A percentile compares a stretch with the other conserved stretches of the same genome.
Conservation (phyloP, 2,888 invertebrate species). For the Catonia carolina region DNA sequence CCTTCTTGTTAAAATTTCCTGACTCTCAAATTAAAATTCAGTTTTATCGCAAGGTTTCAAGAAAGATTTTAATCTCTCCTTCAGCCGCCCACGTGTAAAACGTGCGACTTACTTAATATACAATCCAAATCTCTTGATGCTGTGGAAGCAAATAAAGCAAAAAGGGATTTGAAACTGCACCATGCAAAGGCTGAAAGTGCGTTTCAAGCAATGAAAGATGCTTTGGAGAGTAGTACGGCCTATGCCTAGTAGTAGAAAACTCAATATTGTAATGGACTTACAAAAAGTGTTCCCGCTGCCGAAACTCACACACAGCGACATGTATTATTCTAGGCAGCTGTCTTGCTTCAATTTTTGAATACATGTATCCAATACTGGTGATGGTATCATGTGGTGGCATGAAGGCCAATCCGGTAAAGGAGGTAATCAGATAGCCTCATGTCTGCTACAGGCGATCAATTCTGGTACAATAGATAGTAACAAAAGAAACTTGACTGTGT, state of each 20-base stretch:
- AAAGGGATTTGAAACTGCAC: no score
- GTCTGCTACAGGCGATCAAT: constrained; percentile 2
- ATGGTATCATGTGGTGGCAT: constrained; percentile 3
- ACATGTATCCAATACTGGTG: background rate
- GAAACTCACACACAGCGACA: constrained; percentile 1
- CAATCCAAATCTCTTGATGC: no score
- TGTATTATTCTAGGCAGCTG: constrained; percentile 1
- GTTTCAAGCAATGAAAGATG: no score
- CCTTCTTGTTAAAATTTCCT: constrained; percentile 4
- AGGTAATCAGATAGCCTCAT: constrained; percentile 2
- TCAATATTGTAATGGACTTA: background rate
- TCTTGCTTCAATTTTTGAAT: background rate
- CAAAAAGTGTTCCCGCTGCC: constrained; percentile 3
- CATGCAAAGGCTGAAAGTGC: no score
- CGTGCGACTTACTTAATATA: no score
- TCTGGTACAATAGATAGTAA: background rate
- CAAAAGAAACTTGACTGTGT: background rate
- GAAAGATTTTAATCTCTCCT: no score
- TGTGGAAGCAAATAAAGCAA: no score
- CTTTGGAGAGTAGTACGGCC: no score
- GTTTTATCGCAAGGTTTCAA: no score
- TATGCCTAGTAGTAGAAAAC: no score
- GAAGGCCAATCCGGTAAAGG: constrained; percentile 1
- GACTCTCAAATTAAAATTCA: background rate
- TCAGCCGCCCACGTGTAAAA: no score